Evolutionary conservation across 2,888 invertebrate genomes (phyloP), one percentile per base, ranked within the genome.

Genomic region (Drosophila pseudotalamancana): DNA sequence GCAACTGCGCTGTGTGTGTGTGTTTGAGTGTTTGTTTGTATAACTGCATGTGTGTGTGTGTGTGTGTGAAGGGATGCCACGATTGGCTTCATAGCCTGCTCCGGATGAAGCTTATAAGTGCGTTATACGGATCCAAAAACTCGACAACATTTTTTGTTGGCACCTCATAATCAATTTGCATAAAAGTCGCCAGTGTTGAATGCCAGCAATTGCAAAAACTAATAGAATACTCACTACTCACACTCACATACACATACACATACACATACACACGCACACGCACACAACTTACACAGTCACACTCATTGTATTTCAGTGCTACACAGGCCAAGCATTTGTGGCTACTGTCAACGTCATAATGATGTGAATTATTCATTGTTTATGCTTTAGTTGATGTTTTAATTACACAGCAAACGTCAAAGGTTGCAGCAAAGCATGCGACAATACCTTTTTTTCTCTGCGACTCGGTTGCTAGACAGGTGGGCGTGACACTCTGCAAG

Each of bases 341-440:
- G 50, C 21, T 51, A 50, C 11, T 65, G 50, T 49, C 56, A 61
- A 56, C 71, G 60, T 68, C 71, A 79, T 68, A 81, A 77, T 71
- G 71, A 63, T 68, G 73, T 87, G 81, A 87, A 86, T 85, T 76
- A 83, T 86, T 87, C 87, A 86, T 86, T 85, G 83, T 77, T 83
- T 74, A 77, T 81, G 86, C 75, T 69, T 81, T 75, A 81, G 77
- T 85, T 87, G 72, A 75, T 83, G 81, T 75, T 83, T 86, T 86
- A 86, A 87, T 86, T 86, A 86, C 83, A 70, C 67, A 55, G 37
- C 37, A 53, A 59, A 59, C 54, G 37, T 45, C 63, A 63, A 56
- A 65, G 51, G 40, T 21, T 32, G 23, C 55, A 55, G 59, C 57
- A 54, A 57, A 55, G 45, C 37, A 39, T n/a, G 45, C 51, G 39